Evolutionary conservation across 2,888 invertebrate species (phyloP), one percentile per base, ranked within the genome.

Genomic region (Andricus quercusramuli): DNA sequence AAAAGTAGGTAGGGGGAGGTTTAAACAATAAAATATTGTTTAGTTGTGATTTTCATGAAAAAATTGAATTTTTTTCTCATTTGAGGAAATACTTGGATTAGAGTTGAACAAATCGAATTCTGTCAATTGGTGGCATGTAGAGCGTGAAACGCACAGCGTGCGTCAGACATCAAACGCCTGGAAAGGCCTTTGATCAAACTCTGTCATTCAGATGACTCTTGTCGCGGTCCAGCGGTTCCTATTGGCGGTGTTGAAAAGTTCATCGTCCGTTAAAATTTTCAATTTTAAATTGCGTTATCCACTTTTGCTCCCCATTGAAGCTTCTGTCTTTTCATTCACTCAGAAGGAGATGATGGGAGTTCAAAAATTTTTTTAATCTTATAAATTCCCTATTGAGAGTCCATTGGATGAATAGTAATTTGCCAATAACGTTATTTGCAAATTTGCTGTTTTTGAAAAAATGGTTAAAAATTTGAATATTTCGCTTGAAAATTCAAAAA

Each of bases 201-300:
- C 88, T 89, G 91, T 91, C 91, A 90, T 89, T 91, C 89, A 88
- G 92, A 92, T 91, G 91, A 90, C 90, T 90, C 90, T 90, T 90
- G 90, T 91, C 90, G 89, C 83, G 87, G 88, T 86, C 87, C 87
- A 87, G 85, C 86, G 84, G 82, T 81, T 82, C 77, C 15, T 22
- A 64, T 15, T 68, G 67, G 67, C 77, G 77, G 78, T 80, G 78
- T 80, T 77, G 80, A 83, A 84, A 83, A 80, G 70, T 47, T 15
- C 44, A 68, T 44, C 25, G 44, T 68, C 68, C 44, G 67, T 67
- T 44, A 22, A 68, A 68, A 41, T 44, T 68, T 44, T 66, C 37
- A 65, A 15, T 32, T 29, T 25, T 65, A 32, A 65, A 25, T 65
- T 25, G 32, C n/a, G 17, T 66, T 37, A 66, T 62, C 59, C 25